Evolutionary conservation across 1,140 invertebrate species (phyloP).

Genomic region (Drosophila fuyamai): DNA sequence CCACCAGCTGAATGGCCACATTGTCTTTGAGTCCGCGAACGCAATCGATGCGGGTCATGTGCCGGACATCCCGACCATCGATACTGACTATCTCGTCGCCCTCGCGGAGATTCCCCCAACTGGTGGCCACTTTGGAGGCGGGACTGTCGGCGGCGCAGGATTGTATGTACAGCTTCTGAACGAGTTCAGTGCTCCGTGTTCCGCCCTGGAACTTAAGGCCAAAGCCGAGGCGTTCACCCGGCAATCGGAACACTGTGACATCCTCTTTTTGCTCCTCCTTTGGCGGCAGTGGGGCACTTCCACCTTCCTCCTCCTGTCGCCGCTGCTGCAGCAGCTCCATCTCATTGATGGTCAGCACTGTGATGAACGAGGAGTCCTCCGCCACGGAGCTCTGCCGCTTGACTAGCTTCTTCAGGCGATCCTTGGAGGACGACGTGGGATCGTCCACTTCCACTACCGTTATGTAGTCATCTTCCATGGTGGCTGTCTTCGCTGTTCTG

Average conservation of each 20-base stretch:
- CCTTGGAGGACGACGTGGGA: slow-evolving; percentile 74
- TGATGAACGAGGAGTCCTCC: slow-evolving; percentile 80
- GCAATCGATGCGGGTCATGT: slow-evolving; percentile 94
- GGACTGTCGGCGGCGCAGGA: slow-evolving; percentile 95
- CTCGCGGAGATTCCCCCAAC: slow-evolving; percentile 91
- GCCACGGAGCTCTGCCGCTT: slow-evolving; percentile 78
- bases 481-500: slow-evolving; percentile 40
- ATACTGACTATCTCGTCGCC: slow-evolving; percentile 96
- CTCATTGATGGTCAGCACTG: slow-evolving; percentile 78
- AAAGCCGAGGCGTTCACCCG: slow-evolving; percentile 95
- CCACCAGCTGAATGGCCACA: slow-evolving; percentile 90
- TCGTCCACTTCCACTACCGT: slow-evolving; percentile 89
- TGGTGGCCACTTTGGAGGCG: slow-evolving; percentile 91
- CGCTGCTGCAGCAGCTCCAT: slow-evolving; percentile 64
- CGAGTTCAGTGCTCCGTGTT: slow-evolving; percentile 90
- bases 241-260: slow-evolving; percentile 92
- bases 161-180: slow-evolving; percentile 92
- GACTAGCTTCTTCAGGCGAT: slow-evolving; percentile 84
- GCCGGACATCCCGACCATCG: slow-evolving; percentile 90
- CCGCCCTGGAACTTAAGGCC: slow-evolving; percentile 96
- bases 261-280: slow-evolving; percentile 85
- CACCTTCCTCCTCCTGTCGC: slow-evolving; percentile 24
- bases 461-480: slow-evolving; percentile 86
- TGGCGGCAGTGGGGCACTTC: not conserved
- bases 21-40: slow-evolving; percentile 93